Percentiles rank a stretch among this genome's conserved stretches.
Evolutionary conservation across 2,113 vertebrate species (phyloP).

Genomic region (Crypturellus undulatus): DNA sequence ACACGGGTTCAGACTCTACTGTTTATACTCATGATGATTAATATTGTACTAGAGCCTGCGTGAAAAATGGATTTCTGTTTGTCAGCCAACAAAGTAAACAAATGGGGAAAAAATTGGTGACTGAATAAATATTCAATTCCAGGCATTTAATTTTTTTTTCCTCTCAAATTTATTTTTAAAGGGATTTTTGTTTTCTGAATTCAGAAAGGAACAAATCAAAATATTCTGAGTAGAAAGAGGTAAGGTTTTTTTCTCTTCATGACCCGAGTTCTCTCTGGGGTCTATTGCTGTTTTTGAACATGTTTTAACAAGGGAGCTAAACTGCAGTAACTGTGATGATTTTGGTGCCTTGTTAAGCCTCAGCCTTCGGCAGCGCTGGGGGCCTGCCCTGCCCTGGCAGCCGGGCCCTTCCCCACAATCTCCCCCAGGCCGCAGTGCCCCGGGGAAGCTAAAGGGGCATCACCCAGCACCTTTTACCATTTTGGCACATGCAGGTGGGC

Average conservation of each 20-base stretch:
- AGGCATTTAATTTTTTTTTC: background rate
- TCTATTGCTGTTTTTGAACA: background rate
- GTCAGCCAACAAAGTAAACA: constrained; percentile 61
- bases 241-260: background rate
- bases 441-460: too few species aligned
- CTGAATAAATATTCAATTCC: constrained; percentile 43
- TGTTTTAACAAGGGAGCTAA: background rate
- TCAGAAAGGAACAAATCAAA: constrained; percentile 26
- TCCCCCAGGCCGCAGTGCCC: fast-evolving
- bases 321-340: background rate
- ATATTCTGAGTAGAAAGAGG: background rate
- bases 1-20: constrained; percentile 27
- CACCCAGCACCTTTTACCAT: background rate
- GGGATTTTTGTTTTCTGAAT: background rate
- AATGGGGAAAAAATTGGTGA: constrained; percentile 19
- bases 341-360: background rate
- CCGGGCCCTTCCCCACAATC: background rate
- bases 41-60: constrained; percentile 43
- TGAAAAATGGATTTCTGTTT: constrained; percentile 70
- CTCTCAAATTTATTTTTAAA: constrained; percentile 35
- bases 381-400: background rate
- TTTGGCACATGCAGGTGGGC: background rate
- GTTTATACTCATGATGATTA: constrained; percentile 63
- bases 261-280: background rate
- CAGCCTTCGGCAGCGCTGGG: background rate